phyloP scores from a whole-genome alignment of 1,140 invertebrate genomes.

The Aphidius ervi region DNA sequence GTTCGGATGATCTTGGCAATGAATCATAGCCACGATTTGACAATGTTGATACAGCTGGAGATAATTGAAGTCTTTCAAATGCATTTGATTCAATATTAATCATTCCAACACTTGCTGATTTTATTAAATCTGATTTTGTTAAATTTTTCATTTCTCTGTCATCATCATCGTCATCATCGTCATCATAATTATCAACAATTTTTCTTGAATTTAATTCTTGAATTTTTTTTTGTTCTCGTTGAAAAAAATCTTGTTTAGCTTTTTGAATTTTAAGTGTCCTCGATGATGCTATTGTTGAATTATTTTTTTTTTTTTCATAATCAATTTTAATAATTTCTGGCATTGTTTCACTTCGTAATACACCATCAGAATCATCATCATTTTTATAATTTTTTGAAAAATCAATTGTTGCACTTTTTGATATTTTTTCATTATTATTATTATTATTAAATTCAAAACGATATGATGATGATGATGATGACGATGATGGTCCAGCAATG shows the following conservation, averaged over 20 bases:
- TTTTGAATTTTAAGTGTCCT: conserved; percentile 57
- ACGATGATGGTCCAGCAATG: conserved; percentile 14
- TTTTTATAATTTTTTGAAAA: not conserved
- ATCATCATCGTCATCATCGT: not conserved
- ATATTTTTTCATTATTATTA: conserved; percentile 38
- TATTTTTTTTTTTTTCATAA: not conserved
- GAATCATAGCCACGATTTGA: conserved; percentile 42
- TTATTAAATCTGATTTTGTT: conserved; percentile 47
- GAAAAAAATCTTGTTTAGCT: conserved; percentile 63
- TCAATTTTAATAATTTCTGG: conserved; percentile 15
- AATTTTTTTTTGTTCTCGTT: conserved; percentile 13
- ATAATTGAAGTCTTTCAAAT: conserved; percentile 50
- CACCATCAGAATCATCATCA: not conserved
- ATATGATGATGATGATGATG: not conserved
- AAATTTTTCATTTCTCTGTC: not conserved
- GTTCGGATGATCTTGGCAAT: conserved; percentile 35
- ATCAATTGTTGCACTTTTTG: conserved; percentile 9
- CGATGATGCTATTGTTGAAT: conserved; percentile 10
- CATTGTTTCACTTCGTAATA: conserved; percentile 1
- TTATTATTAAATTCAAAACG: conserved; percentile 37
- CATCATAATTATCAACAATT: not conserved
- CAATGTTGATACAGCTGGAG: conserved; percentile 20
- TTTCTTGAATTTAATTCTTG: not conserved
- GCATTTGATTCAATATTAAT: conserved; percentile 61
- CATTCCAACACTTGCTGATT: conserved; percentile 70